phyloP scores from a whole-genome alignment of 2,113 vertebrate species.

The Gulo gulo region DNA sequence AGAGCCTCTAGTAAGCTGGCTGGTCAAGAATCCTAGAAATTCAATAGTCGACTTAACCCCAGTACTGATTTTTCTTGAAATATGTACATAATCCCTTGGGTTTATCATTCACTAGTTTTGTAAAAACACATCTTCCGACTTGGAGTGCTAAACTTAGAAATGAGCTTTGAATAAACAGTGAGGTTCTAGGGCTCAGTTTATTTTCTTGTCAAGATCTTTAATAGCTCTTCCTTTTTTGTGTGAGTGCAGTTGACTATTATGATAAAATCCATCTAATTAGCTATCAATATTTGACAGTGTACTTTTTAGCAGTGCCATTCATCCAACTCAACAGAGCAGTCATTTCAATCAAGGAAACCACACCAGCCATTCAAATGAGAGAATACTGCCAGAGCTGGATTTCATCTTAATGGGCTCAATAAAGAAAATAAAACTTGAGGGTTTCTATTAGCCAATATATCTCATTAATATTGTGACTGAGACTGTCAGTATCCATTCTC shows the following conservation, averaged over 20 bases:
- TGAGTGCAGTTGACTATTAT: constrained; percentile 77
- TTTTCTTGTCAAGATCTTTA: constrained; percentile 81
- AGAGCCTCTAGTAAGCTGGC: not conserved
- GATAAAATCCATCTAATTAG: constrained; percentile 84
- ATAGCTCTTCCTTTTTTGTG: constrained; percentile 70
- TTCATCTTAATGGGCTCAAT: constrained; percentile 78
- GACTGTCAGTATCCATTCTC: constrained; percentile 76
- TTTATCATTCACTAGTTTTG: constrained; percentile 47
- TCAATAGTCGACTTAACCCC: not conserved
- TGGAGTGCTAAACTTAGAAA: constrained; percentile 66
- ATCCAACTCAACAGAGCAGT: constrained; percentile 80
- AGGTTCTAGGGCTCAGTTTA: constrained; percentile 76
- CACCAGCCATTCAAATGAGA: constrained; percentile 79
- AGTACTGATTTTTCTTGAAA: constrained; percentile 42
- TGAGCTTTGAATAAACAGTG: constrained; percentile 72
- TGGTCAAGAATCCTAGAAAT: constrained; percentile 39
- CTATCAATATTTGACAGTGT: constrained; percentile 81
- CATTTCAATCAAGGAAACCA: constrained; percentile 82
- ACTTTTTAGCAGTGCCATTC: constrained; percentile 79
- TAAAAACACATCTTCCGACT: constrained; percentile 43
- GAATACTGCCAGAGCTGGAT: constrained; percentile 77
- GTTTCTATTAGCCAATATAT: constrained; percentile 77
- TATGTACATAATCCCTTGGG: not conserved
- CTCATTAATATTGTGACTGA: constrained; percentile 78
- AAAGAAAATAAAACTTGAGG: constrained; percentile 78